These are phyloP conservation scores for Chrosomus eos DNA, from an alignment of 2,797 vertebrate genomes.

Conservation along the genomic window DNA sequence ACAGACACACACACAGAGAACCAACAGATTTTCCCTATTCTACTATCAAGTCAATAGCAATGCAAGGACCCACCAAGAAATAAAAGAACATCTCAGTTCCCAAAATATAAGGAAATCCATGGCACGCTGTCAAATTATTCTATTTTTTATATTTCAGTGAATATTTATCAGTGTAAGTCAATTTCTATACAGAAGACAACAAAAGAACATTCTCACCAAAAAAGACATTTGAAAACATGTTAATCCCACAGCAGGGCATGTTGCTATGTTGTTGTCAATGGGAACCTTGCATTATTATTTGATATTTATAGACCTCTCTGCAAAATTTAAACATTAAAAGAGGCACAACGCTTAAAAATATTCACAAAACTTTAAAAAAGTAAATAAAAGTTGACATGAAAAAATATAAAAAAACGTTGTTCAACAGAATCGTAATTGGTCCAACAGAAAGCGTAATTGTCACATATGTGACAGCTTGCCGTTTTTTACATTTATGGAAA, in stretches of 20 bases:
- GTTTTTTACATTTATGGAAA: background rate
- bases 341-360: background rate
- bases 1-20: background rate
- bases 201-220: background rate
- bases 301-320: background rate
- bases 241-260: background rate
- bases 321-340: background rate
- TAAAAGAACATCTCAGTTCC: background rate
- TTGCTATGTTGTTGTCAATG: background rate
- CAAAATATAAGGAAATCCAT: background rate
- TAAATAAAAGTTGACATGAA: background rate
- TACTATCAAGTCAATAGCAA: constrained; percentile 11
- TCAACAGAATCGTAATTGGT: too few relatives aligned
- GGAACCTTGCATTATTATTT: background rate
- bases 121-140: background rate
- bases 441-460: background rate
- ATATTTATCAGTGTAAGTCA: background rate
- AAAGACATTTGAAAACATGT: background rate
- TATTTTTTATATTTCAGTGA: background rate
- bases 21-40: background rate
- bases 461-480: background rate
- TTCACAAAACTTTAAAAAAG: background rate
- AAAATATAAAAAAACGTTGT: background rate
- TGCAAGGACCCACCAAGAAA: background rate
- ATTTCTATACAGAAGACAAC: background rate